These are phyloP conservation scores for Macquaria australasica DNA, from an alignment of 2,113 vertebrate species.

Conservation along the genomic window DNA sequence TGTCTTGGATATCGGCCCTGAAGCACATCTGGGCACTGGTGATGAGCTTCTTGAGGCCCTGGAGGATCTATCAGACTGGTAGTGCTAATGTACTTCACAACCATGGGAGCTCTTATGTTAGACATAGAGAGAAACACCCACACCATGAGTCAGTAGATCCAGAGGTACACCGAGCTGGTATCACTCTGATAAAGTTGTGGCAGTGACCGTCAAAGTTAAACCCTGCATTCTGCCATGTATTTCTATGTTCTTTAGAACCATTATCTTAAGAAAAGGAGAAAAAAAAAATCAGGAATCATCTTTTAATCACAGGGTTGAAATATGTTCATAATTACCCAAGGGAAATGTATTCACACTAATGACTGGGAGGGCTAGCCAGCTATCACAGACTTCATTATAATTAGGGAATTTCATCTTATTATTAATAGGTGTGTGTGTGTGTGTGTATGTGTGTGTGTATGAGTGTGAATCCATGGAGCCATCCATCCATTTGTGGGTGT, in stretches of 20 bases:
- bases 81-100: constrained; percentile 41
- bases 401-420: constrained; percentile 68
- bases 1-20: constrained; percentile 43
- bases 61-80: constrained; percentile 41
- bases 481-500: constrained; percentile 9
- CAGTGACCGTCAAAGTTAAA: constrained; percentile 25
- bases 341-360: constrained; percentile 74
- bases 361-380: constrained; percentile 66
- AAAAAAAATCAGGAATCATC: constrained; percentile 59
- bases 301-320: constrained; percentile 75
- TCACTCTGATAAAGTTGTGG: constrained; percentile 30
- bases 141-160: constrained; percentile 11
- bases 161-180: not conserved
- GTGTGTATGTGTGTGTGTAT: constrained; percentile 16
- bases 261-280: constrained; percentile 42
- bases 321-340: constrained; percentile 76
- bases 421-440: constrained; percentile 62
- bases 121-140: constrained; percentile 24
- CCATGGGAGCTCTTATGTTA: constrained; percentile 16
- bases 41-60: constrained; percentile 58
- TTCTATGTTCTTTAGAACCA: constrained; percentile 34
- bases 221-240: not conserved
- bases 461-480: not conserved
- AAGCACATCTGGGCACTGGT: constrained; percentile 45
- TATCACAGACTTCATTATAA: constrained; percentile 74